Evolutionary conservation across 2,113 vertebrate genomes (phyloP).

Genomic region (Stigmatopora argus): DNA sequence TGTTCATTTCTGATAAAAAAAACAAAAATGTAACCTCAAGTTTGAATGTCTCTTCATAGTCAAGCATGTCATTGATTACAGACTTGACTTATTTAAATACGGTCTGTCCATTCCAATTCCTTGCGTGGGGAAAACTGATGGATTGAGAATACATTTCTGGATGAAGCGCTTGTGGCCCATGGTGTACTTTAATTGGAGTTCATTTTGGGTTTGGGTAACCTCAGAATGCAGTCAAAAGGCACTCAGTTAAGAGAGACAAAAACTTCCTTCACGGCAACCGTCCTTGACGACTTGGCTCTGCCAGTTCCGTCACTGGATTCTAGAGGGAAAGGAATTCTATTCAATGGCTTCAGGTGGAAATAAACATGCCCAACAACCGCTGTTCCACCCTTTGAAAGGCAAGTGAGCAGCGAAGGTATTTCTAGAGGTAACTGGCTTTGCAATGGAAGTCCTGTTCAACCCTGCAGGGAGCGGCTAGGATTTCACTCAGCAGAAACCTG

Average conservation of each 20-base stretch:
- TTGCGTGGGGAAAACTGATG: too few species aligned
- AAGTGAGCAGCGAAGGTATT: slow-evolving; percentile 47
- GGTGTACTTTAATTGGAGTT: neutral
- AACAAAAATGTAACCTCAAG: neutral
- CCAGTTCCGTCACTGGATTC: slow-evolving; percentile 18
- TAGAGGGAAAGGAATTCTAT: slow-evolving; percentile 29
- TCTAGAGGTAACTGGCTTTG: slow-evolving; percentile 54
- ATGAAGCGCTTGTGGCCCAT: too few species aligned
- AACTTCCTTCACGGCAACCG: slow-evolving; percentile 3
- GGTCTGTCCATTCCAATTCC: too few species aligned
- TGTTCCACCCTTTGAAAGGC: slow-evolving; percentile 36
- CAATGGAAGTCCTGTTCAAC: slow-evolving; percentile 45
- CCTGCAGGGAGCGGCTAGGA: slow-evolving; percentile 42
- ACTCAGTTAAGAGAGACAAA: neutral
- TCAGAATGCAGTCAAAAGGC: neutral
- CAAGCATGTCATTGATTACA: neutral
- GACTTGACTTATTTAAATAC: too few species aligned
- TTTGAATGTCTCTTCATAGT: neutral
- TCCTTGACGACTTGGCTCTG: neutral
- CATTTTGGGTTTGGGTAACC: neutral
- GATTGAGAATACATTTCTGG: too few species aligned
- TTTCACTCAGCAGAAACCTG: slow-evolving; percentile 66
- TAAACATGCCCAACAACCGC: slow-evolving; percentile 6
- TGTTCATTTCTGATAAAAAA: neutral
- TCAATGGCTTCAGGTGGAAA: slow-evolving; percentile 4